A percentile compares a stretch with the other conserved stretches of the same genome.
Conservation (phyloP, 2,888 invertebrate species). For the Megamerina dolium region DNA sequence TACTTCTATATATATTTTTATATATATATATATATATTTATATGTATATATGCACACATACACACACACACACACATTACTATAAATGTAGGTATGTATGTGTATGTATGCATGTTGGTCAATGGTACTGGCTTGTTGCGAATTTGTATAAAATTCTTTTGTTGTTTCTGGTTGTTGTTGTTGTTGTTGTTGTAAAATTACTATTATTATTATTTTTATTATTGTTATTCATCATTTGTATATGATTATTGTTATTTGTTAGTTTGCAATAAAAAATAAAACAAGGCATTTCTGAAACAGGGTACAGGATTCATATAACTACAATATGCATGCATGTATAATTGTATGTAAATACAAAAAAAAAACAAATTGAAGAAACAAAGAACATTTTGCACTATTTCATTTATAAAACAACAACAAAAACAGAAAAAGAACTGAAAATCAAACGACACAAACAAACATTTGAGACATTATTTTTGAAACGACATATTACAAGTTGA, state of each 20-base stretch:
- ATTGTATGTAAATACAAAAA: not conserved
- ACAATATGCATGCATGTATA: not conserved
- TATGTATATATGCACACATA: no score
- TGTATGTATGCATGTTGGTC: not conserved
- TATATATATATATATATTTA: not conserved
- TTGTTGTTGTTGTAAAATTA: not conserved
- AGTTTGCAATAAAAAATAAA: no score
- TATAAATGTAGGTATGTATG: not conserved
- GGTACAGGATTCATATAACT: constrained; percentile 26
- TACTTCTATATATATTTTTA: not conserved
- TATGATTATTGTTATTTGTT: no score
- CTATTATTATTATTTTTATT: not conserved
- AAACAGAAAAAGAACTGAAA: not conserved
- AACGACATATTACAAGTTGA: no score
- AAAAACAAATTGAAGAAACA: not conserved
- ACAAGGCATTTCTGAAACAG: constrained; percentile 41
- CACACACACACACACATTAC: constrained; percentile 1
- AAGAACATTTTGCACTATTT: constrained; percentile 11
- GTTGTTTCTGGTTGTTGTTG: no score
- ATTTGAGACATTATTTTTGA: no score
- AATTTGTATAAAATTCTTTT: no score
- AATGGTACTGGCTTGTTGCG: not conserved
- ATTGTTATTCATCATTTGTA: not conserved
- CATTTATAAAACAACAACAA: not conserved
- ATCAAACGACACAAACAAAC: not conserved